Percentiles rank a stretch among this genome's conserved stretches.
phyloP scores from a whole-genome alignment of 2,888 invertebrate species.

The Disparrhopalites patrizii region DNA sequence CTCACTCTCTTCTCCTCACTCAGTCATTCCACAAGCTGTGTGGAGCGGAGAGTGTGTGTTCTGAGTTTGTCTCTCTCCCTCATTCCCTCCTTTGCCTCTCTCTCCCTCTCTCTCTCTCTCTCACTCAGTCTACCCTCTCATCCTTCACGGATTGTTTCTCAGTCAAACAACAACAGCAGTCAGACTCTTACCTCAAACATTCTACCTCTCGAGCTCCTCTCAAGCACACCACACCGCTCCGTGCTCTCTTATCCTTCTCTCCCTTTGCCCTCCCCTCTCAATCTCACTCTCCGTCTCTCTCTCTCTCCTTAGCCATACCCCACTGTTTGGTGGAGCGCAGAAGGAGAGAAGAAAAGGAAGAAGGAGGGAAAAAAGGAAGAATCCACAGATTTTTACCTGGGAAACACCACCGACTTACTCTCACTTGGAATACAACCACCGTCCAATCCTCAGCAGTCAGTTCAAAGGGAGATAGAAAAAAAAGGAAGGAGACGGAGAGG shows the following conservation, averaged over 20 bases:
- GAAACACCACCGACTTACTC: too few species aligned
- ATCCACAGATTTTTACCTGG: too few species aligned
- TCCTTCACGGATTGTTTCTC: slow-evolving; percentile 24
- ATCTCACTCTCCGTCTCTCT: neutral
- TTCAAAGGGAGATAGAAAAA: too few species aligned
- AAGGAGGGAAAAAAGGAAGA: too few species aligned
- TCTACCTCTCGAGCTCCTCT: neutral
- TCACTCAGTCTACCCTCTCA: slow-evolving; percentile 19
- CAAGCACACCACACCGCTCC: too few species aligned
- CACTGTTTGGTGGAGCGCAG: too few species aligned
- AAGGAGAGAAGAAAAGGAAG: too few species aligned
- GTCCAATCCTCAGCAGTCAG: too few species aligned
- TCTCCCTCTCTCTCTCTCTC: slow-evolving; percentile 20
- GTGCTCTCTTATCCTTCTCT: neutral
- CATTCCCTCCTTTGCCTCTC: slow-evolving; percentile 25
- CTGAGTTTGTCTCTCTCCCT: too few species aligned
- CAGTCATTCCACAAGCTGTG: neutral
- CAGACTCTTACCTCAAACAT: neutral
- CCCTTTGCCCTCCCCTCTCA: neutral
- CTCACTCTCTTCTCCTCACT: slow-evolving; percentile 21
- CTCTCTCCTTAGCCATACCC: neutral
- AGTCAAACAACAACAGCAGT: slow-evolving; percentile 8
- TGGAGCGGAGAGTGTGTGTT: neutral
- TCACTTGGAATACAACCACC: too few species aligned
- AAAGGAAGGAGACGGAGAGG: too few species aligned